Conservation (phyloP, 1,140 invertebrate species). For the Procambarus virginalis region DNA sequence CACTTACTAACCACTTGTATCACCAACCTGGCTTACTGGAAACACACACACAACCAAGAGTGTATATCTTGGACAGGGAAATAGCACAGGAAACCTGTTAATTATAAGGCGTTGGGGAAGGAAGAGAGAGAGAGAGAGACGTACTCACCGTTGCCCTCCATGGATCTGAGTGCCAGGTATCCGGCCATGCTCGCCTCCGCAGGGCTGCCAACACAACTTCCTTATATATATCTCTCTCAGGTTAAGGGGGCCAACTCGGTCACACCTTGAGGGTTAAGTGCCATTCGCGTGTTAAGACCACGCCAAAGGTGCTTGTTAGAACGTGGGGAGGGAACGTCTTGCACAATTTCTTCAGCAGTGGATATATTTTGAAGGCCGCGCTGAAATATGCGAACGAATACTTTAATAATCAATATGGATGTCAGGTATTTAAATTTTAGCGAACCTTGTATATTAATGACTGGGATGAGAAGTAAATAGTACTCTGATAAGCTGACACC, state of each 20-base stretch:
- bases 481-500: too few species aligned
- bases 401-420: slow-evolving; percentile 1
- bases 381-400: neutral
- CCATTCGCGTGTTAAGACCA: neutral
- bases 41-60: neutral
- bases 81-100: too few species aligned
- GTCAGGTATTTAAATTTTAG: neutral
- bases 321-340: neutral
- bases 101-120: neutral
- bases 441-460: neutral
- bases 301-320: neutral
- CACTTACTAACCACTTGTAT: too few species aligned
- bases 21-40: neutral
- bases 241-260: neutral
- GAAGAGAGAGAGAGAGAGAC: neutral
- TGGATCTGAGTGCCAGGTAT: neutral
- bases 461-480: neutral
- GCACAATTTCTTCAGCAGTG: too few species aligned
- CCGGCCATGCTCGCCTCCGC: neutral
- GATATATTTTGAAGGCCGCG: neutral
- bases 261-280: neutral
- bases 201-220: neutral
- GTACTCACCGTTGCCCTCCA: slow-evolving; percentile 2
- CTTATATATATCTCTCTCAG: neutral
- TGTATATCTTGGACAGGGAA: neutral